These are phyloP conservation scores for Microctenopoma steveboyesi DNA, from an alignment of 2,797 vertebrate species.

Conservation along the genomic window DNA sequence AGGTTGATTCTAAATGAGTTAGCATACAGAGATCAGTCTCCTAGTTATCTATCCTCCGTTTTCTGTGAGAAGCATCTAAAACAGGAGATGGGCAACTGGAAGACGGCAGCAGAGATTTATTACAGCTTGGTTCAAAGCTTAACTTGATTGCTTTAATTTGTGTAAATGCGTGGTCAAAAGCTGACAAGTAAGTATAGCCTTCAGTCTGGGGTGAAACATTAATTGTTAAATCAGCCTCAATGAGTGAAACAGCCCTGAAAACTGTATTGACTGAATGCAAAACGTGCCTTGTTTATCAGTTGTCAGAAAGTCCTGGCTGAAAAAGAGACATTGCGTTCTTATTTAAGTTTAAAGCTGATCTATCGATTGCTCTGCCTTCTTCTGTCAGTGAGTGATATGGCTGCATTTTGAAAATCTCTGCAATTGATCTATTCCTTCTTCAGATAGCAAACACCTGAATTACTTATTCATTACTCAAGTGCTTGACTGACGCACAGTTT, in stretches of 20 bases:
- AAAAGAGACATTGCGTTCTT: constrained; percentile 27
- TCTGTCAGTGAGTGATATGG: constrained; percentile 58
- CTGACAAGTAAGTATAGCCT: constrained; percentile 37
- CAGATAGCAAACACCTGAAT: constrained; percentile 65
- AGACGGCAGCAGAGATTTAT: constrained; percentile 34
- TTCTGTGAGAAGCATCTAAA: constrained; percentile 32
- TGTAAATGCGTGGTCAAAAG: constrained; percentile 18
- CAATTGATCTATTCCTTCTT: constrained; percentile 60
- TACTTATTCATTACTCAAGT: constrained; percentile 70
- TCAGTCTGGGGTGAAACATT: constrained; percentile 24
- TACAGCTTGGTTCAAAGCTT: constrained; percentile 28
- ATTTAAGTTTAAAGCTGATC: constrained; percentile 53
- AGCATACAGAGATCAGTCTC: constrained; percentile 17
- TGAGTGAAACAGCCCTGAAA: constrained; percentile 6
- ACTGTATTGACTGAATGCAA: constrained; percentile 45
- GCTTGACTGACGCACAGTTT: constrained; percentile 63
- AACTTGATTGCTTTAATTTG: constrained; percentile 31
- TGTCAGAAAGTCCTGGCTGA: constrained; percentile 48
- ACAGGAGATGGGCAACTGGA: constrained; percentile 12
- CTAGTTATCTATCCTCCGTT: constrained; percentile 10
- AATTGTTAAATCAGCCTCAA: constrained; percentile 45
- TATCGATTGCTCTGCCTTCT: constrained; percentile 48
- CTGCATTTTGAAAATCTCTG: constrained; percentile 59
- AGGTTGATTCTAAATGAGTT: constrained; percentile 21
- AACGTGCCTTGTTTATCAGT: constrained; percentile 52